A percentile compares a stretch with the other conserved stretches of the same genome.
Evolutionary conservation across 23 tunicate genomes (phyloP).

Genomic region (Phallusia fumigata): DNA sequence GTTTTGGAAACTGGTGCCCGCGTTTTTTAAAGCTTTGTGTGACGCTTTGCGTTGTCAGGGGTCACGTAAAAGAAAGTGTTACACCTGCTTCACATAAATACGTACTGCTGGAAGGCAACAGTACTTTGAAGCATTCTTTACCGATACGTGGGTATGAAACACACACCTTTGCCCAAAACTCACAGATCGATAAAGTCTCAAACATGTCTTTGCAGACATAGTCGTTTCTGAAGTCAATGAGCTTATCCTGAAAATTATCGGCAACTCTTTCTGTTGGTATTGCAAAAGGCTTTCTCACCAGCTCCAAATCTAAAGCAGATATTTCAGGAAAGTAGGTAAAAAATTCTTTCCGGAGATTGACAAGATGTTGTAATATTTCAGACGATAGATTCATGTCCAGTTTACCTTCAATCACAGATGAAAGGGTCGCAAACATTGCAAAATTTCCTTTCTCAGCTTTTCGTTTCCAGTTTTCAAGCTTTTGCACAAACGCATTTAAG

Average conservation of each 20-base stretch:
- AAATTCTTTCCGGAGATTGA: constrained; percentile 29
- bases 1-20: too few species aligned
- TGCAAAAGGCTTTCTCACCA: constrained; percentile 54
- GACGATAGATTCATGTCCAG: constrained; percentile 18
- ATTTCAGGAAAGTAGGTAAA: constrained; percentile 32
- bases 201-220: constrained; percentile 32
- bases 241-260: constrained; percentile 35
- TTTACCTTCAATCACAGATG: constrained; percentile 20
- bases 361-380: constrained; percentile 39
- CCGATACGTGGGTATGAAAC: constrained; percentile 55
- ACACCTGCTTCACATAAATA: constrained; percentile 13
- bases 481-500: constrained; percentile 50
- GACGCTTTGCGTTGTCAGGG: too few species aligned
- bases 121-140: constrained; percentile 57
- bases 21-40: too few species aligned
- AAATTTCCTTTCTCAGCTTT: constrained; percentile 23
- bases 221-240: constrained; percentile 51
- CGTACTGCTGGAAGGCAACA: constrained; percentile 64
- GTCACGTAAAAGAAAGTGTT: too few species aligned
- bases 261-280: constrained; percentile 29
- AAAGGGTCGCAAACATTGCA: constrained; percentile 37
- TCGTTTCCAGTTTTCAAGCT: constrained; percentile 43
- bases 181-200: constrained; percentile 35
- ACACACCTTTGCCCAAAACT: constrained; percentile 61
- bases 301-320: constrained; percentile 26